Evolutionary conservation across 2,113 vertebrate species (phyloP).

Genomic region (Erinaceus europaeus): DNA sequence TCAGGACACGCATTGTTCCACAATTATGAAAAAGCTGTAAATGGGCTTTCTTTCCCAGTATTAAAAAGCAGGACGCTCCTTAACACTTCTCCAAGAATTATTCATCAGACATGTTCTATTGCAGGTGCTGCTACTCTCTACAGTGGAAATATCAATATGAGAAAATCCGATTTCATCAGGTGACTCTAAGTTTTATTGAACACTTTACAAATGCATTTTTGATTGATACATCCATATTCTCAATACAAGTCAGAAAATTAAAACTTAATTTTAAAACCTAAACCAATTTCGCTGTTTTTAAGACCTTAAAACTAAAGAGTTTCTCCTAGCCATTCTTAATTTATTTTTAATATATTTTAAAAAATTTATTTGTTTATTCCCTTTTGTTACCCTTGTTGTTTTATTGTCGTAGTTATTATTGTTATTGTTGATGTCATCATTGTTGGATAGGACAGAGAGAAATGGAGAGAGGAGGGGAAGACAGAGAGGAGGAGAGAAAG

Average conservation of each 20-base stretch:
- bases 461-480: no score
- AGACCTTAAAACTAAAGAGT: background rate
- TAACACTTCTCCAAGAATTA: background rate
- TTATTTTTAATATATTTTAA: no score
- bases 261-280: conserved; percentile 35
- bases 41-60: background rate
- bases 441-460: no score
- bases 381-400: no score
- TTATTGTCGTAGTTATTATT: no score
- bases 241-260: background rate
- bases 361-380: no score
- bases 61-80: background rate
- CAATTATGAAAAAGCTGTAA: background rate
- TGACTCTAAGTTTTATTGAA: conserved; percentile 27
- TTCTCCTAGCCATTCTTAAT: background rate
- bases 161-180: conserved; percentile 3
- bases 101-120: background rate
- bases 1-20: no score
- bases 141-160: background rate
- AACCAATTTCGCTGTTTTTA: background rate
- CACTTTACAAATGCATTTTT: background rate
- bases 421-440: no score
- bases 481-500: no score
- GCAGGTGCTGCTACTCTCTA: background rate
- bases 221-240: background rate